Evolutionary conservation across 1,140 invertebrate species (phyloP), one percentile per base, ranked within the genome.

Genomic region (Antheraea mylitta): DNA sequence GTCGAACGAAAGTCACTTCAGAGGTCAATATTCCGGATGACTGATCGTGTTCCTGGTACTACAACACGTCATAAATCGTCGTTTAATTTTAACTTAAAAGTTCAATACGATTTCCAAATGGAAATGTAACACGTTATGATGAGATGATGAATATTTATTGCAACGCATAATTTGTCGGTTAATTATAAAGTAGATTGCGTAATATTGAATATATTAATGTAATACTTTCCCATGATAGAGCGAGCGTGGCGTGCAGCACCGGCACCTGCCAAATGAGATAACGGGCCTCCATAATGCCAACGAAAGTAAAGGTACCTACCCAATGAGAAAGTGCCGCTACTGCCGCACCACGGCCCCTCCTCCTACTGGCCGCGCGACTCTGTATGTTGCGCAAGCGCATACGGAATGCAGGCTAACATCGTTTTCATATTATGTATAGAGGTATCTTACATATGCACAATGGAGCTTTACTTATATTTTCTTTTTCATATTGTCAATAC

Each of bases 251-350:
- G 77, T 79, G 79, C 38, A 2, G 38, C 38, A 9, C 73, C 77
- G 76, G 77, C 89, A 89, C 89, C 89, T 89, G 89, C 80, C 79
- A 85, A 91, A 89, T 86, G 83, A 84, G 81, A 81, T 91, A 91
- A 89, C 86, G 85, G 84, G 69, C 76, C 80, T 81, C 65, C 68
- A 61, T 22, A 61, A 61, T n/a, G 60, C 22, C 76, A 87, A 87
- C 81, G 87, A 91, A 91, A 88, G 89, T 82, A 90, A 90, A 85
- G 79, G 87, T 78, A 78, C 69, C 76, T 78, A 78, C 69, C 76
- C 73, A 79, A 75, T 76, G 87, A 83, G 86, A 91, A 89, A 91
- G 87, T 88, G 80, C 69, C 71, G 74, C 76, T 68, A 59, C 66
- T 64, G 62, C 67, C 66, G 60, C 60, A 62, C 64, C 66, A 36